A percentile compares a stretch with the other conserved stretches of the same genome.
Evolutionary conservation across 2,797 vertebrate species (phyloP).

Genomic region (Chiroxiphia lanceolata): DNA sequence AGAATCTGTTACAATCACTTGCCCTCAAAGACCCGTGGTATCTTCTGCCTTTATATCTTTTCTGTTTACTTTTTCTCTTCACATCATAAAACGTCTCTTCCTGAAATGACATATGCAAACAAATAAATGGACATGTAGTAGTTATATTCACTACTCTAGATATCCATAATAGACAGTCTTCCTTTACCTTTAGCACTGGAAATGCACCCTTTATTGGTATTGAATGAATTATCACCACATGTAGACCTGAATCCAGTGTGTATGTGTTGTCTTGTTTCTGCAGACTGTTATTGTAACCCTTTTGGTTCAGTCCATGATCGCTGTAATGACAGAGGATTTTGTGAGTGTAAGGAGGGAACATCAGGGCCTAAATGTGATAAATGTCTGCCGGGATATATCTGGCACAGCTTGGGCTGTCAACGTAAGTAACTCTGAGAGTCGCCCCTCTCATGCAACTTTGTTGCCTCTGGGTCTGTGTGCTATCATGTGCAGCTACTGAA

Average conservation of each 20-base stretch:
- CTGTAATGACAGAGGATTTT: constrained; percentile 99
- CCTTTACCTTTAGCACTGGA: constrained; percentile 56
- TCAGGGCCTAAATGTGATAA: constrained; percentile 96
- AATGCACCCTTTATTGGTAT: constrained; percentile 56
- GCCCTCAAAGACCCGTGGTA: background rate
- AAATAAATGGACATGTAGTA: constrained; percentile 29
- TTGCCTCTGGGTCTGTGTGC: constrained; percentile 61
- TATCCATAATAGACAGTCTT: constrained; percentile 61
- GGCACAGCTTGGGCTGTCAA: constrained; percentile 96
- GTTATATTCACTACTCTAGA: constrained; percentile 9
- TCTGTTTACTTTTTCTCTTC: constrained; percentile 41
- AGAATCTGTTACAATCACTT: constrained; percentile 46
- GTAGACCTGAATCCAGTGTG: constrained; percentile 72
- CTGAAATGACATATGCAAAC: constrained; percentile 28
- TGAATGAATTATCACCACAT: constrained; percentile 47
- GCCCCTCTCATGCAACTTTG: constrained; percentile 72
- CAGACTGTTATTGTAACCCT: constrained; percentile 99
- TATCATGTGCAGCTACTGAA: constrained; percentile 35
- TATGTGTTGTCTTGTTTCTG: constrained; percentile 93
- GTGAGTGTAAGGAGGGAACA: constrained; percentile 97
- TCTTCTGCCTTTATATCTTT: constrained; percentile 52
- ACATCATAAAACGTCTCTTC: constrained; percentile 39
- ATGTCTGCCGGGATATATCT: constrained; percentile 97
- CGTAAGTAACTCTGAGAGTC: constrained; percentile 87
- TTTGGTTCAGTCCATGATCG: constrained; percentile 94